Evolutionary conservation across 2,888 invertebrate genomes (phyloP).

Genomic region (Mimas tiliae): DNA sequence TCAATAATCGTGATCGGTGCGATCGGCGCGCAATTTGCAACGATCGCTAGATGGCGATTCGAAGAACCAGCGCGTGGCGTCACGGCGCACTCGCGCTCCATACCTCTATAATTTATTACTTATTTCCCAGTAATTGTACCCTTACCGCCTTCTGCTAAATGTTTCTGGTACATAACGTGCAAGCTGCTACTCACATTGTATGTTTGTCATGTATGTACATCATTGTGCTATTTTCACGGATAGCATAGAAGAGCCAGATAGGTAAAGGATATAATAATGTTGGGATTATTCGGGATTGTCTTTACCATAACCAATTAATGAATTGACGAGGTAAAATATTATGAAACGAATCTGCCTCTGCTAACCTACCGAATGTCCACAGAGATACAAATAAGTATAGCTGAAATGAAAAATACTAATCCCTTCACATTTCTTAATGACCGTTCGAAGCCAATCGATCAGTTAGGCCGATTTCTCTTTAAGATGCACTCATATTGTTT

Average conservation of each 20-base stretch:
- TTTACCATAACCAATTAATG: neutral
- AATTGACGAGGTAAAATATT: neutral
- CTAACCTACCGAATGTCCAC: neutral
- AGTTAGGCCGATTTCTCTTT: slow-evolving; percentile 14
- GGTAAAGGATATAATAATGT: neutral
- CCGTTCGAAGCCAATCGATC: neutral
- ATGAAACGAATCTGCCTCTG: too few species aligned
- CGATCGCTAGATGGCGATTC: slow-evolving; percentile 72
- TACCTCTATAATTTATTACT: slow-evolving; percentile 57
- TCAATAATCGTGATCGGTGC: slow-evolving; percentile 60
- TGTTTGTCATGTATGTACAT: slow-evolving; percentile 16
- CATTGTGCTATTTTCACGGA: neutral
- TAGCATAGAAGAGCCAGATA: neutral
- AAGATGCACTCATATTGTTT: slow-evolving; percentile 18
- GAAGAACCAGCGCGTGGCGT: slow-evolving; percentile 70
- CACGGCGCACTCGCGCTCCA: slow-evolving; percentile 71
- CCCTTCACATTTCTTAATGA: slow-evolving; percentile 5
- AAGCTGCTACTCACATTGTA: slow-evolving; percentile 37
- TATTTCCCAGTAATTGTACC: slow-evolving; percentile 76
- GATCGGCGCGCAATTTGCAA: slow-evolving; percentile 72
- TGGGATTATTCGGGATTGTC: neutral
- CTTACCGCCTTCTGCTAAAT: slow-evolving; percentile 66
- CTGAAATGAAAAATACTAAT: too few species aligned
- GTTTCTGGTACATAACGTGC: slow-evolving; percentile 53
- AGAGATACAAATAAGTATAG: neutral